Percentiles rank a stretch among this genome's conserved stretches.
Conservation (phyloP, 2,797 vertebrate genomes). For the Myioborus melanocephalus region DNA sequence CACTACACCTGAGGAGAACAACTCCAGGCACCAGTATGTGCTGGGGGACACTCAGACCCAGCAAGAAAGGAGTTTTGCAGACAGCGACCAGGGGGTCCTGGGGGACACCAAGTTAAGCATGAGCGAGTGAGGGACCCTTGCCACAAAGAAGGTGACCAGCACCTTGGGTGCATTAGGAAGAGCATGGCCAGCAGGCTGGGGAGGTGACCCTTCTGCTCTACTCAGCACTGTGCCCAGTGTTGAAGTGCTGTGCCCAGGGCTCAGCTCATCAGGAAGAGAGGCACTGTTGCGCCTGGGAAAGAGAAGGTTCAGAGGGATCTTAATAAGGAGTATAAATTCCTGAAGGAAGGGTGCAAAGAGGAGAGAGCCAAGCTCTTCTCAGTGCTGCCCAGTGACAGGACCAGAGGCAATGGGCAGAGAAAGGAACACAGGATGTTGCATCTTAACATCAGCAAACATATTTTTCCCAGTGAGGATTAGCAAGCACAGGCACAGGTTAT, state of each 20-base stretch:
- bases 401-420: rapidly evolving
- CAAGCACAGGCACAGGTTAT: neutral
- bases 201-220: neutral
- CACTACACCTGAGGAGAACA: neutral
- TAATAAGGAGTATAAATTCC: neutral
- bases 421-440: neutral
- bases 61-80: neutral
- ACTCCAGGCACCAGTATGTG: neutral
- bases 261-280: neutral
- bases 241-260: neutral
- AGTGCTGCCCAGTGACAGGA: neutral
- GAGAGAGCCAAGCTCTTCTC: neutral
- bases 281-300: neutral
- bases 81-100: neutral
- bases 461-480: neutral
- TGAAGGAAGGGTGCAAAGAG: neutral
- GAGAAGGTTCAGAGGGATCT: neutral
- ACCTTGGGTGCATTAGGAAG: neutral
- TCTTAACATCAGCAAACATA: neutral
- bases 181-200: neutral
- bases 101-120: neutral
- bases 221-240: neutral
- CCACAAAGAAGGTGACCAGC: neutral
- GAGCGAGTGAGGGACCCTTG: neutral
- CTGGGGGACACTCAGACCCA: neutral